Conservation (phyloP, 2,888 invertebrate species). For the Cylloceria caligata region DNA sequence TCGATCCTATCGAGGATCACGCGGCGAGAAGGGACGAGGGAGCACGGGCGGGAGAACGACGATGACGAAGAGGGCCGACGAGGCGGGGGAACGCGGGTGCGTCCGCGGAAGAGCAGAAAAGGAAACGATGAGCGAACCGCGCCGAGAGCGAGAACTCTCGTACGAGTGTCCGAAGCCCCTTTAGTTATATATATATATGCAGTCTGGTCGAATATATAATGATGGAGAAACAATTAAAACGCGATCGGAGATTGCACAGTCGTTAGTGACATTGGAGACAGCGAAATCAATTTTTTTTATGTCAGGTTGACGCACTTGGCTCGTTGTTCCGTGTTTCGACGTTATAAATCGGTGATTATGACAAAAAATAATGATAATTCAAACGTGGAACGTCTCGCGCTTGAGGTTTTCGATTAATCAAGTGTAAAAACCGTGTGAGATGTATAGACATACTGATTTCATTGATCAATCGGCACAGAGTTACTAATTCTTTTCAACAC, state of each 20-base stretch:
- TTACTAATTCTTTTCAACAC: no score
- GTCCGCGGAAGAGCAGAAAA: conserved; percentile 59
- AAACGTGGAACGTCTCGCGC: no score
- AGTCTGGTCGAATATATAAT: neutral
- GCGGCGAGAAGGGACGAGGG: neutral
- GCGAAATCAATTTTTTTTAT: neutral
- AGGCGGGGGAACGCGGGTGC: conserved; percentile 74
- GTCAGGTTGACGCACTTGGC: neutral
- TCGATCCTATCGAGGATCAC: conserved; percentile 15
- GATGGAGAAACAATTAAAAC: conserved; percentile 5
- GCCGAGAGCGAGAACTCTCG: conserved; percentile 33
- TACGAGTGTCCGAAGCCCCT: conserved; percentile 7
- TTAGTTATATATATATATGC: neutral
- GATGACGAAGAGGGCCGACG: conserved; percentile 68
- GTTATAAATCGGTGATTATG: neutral
- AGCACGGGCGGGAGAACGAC: conserved; percentile 21
- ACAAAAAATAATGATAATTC: neutral
- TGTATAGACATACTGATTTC: no score
- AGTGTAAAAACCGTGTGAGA: neutral
- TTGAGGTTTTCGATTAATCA: neutral
- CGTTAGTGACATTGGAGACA: neutral
- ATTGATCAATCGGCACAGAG: no score
- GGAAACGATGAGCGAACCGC: conserved; percentile 50
- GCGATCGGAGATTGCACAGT: neutral
- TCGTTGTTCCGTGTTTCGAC: neutral